Evolutionary conservation across 1,140 invertebrate species (phyloP).

Genomic region (Zaprionus camerounensis): DNA sequence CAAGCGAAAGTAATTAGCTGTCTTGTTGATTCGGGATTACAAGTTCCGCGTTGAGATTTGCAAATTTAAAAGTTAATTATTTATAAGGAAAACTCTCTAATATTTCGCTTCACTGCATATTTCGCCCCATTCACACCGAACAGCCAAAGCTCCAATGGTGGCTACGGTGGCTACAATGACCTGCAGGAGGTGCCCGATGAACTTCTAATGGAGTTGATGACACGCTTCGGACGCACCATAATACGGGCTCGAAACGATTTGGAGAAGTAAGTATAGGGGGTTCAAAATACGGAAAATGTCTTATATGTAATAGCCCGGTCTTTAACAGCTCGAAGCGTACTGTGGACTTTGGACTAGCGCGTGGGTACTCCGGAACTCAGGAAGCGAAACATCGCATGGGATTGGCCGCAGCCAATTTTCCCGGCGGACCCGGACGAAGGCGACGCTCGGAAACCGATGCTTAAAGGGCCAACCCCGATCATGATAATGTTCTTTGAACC

Average conservation of each 20-base stretch:
- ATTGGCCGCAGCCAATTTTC: constrained; percentile 92
- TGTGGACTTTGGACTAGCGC: constrained; percentile 91
- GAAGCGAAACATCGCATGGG: constrained; percentile 96
- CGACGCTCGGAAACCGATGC: constrained; percentile 87
- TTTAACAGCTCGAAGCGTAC: constrained; percentile 90
- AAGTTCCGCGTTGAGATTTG: background rate
- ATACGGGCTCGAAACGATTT: constrained; percentile 86
- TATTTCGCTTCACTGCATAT: constrained; percentile 64
- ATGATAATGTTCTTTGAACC: constrained; percentile 30
- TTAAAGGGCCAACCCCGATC: constrained; percentile 55
- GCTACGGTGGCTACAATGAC: constrained; percentile 73
- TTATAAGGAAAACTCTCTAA: constrained; percentile 46
- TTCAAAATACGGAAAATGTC: background rate
- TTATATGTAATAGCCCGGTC: background rate
- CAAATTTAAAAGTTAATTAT: constrained; percentile 41
- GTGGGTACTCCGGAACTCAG: constrained; percentile 94
- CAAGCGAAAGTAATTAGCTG: constrained; percentile 58
- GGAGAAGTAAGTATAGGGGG: constrained; percentile 85
- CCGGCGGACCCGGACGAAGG: constrained; percentile 93
- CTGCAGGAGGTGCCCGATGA: constrained; percentile 84
- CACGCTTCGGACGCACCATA: constrained; percentile 86
- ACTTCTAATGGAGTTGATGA: constrained; percentile 86
- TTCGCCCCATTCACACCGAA: background rate
- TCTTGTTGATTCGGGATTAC: constrained; percentile 34
- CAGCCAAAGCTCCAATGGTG: constrained; percentile 63